phyloP scores from a whole-genome alignment of 2,113 vertebrate genomes.

The Sceloporus tristichus region DNA sequence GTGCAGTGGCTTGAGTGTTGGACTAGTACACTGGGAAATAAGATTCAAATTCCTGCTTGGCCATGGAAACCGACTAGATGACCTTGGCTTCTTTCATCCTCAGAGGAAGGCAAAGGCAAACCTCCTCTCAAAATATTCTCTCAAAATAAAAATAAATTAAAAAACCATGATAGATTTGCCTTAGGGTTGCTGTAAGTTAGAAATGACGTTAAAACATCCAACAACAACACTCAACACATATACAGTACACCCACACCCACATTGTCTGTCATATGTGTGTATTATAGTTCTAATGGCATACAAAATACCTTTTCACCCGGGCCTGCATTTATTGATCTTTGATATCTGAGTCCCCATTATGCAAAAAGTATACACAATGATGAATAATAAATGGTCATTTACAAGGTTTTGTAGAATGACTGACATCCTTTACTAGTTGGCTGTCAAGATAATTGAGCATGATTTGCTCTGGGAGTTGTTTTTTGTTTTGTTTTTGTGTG shows the following conservation, averaged over 20 bases:
- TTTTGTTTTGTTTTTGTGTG: background rate
- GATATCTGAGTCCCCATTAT: slow-evolving; percentile 20
- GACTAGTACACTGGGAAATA: too few species aligned
- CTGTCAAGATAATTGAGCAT: slow-evolving; percentile 26
- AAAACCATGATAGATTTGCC: too few species aligned
- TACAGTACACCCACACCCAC: too few species aligned
- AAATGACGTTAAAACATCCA: background rate
- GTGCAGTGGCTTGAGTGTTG: too few species aligned
- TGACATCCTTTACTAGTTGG: slow-evolving; percentile 13
- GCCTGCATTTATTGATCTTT: slow-evolving; percentile 36
- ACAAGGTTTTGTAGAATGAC: slow-evolving; percentile 22
- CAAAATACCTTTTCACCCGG: slow-evolving; percentile 2
- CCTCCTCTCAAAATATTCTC: too few species aligned
- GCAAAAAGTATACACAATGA: slow-evolving; percentile 26
- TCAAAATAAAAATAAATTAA: too few species aligned
- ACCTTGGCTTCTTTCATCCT: too few species aligned
- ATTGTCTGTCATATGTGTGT: background rate
- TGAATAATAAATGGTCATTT: slow-evolving; percentile 37
- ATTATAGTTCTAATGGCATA: background rate
- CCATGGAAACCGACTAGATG: too few species aligned
- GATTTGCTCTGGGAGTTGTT: background rate
- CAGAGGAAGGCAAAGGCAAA: too few species aligned
- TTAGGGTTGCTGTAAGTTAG: too few species aligned
- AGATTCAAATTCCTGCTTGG: too few species aligned
- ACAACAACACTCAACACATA: too few species aligned